Evolutionary conservation across 2,797 vertebrate species (phyloP).

Genomic region (Malurus splendens): DNA sequence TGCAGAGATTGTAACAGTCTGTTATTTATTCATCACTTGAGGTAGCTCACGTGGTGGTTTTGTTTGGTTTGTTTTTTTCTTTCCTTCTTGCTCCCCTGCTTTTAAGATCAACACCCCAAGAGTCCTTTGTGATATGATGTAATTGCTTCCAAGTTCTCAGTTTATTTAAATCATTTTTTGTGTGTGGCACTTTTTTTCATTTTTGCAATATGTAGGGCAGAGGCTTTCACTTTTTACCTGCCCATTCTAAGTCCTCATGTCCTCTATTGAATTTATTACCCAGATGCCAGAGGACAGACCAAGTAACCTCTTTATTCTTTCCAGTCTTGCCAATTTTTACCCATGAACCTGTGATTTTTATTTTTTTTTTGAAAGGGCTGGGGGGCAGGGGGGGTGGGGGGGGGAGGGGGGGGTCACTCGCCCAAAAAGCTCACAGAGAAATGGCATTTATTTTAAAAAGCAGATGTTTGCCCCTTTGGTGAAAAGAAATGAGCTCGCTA

Average conservation of each 20-base stretch:
- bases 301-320: background rate
- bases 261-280: background rate
- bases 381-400: no score
- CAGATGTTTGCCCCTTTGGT: background rate
- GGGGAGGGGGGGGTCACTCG: background rate
- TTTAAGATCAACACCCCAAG: background rate
- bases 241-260: background rate
- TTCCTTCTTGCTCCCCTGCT: background rate
- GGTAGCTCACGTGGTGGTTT: background rate
- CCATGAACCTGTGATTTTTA: background rate
- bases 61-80: background rate
- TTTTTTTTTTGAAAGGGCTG: no score
- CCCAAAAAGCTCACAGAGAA: background rate
- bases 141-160: background rate
- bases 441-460: background rate
- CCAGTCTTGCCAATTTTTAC: background rate
- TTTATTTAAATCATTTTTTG: background rate
- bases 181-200: background rate
- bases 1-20: background rate
- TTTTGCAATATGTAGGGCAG: background rate
- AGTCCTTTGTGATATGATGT: background rate
- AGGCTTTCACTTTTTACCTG: background rate
- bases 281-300: background rate
- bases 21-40: background rate
- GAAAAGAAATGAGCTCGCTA: background rate